These are phyloP conservation scores for Anaspis maculata DNA, from an alignment of 2,888 invertebrate species.

Conservation along the genomic window DNA sequence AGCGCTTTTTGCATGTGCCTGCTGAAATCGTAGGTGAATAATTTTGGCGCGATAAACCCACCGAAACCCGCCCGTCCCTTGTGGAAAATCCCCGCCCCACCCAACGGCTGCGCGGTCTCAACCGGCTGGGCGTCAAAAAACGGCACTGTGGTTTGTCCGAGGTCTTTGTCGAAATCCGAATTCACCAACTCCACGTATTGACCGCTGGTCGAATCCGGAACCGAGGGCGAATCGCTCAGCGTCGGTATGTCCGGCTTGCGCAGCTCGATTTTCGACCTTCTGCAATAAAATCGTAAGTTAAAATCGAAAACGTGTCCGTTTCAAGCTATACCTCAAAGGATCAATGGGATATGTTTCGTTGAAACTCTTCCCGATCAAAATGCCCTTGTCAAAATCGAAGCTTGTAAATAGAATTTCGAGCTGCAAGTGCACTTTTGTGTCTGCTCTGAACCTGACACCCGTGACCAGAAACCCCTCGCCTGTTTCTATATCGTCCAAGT, in stretches of 20 bases:
- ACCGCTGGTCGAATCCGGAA: constrained; percentile 32
- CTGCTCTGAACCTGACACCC: constrained; percentile 67
- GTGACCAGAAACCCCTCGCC: constrained; percentile 64
- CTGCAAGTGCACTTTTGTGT: constrained; percentile 74
- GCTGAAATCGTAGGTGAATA: constrained; percentile 67
- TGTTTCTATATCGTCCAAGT: constrained; percentile 70
- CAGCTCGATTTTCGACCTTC: constrained; percentile 51
- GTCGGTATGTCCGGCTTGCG: constrained; percentile 60
- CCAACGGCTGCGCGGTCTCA: constrained; percentile 55
- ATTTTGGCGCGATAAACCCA: constrained; percentile 67
- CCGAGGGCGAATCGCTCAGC: constrained; percentile 39
- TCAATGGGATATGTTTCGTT: constrained; percentile 85
- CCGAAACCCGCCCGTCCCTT: constrained; percentile 64
- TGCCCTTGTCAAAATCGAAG: constrained; percentile 70
- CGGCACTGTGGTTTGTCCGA: constrained; percentile 75
- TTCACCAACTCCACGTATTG: constrained; percentile 51
- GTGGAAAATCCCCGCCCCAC: constrained; percentile 72
- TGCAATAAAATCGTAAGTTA: constrained; percentile 23
- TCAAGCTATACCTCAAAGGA: constrained; percentile 62
- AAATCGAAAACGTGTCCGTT: no score
- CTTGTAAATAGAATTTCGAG: constrained; percentile 72
- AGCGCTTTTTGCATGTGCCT: constrained; percentile 55
- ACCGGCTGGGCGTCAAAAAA: constrained; percentile 73
- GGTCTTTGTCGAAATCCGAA: constrained; percentile 64
- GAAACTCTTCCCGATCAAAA: constrained; percentile 55